These are phyloP conservation scores for Cremastobaeus sp. DNA, from an alignment of 2,888 invertebrate genomes.

Conservation along the genomic window DNA sequence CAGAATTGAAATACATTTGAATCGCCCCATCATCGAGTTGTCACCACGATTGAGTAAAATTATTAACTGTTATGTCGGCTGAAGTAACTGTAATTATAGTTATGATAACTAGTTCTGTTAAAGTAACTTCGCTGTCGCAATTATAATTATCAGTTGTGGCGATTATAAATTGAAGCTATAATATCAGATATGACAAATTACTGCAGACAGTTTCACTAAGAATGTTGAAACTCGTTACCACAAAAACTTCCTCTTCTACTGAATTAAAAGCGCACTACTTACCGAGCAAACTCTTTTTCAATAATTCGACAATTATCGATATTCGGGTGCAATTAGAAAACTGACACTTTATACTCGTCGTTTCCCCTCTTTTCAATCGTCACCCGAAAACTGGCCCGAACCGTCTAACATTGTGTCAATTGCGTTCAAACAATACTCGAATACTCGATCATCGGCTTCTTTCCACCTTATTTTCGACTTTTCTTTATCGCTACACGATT, in stretches of 20 bases:
- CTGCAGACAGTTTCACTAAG: background rate
- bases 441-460: slow-evolving; percentile 27
- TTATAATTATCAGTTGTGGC: slow-evolving; percentile 29
- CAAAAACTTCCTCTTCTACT: background rate
- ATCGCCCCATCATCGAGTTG: too few relatives aligned
- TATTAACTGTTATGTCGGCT: slow-evolving; percentile 28
- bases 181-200: slow-evolving; percentile 7
- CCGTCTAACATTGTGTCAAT: slow-evolving; percentile 26
- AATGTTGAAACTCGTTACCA: too few relatives aligned
- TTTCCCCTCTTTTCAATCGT: too few relatives aligned
- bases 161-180: slow-evolving; percentile 12
- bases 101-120: slow-evolving; percentile 40
- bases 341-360: background rate
- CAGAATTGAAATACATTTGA: too few relatives aligned
- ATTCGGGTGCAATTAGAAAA: too few relatives aligned
- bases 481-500: slow-evolving; percentile 27
- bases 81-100: slow-evolving; percentile 36
- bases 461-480: slow-evolving; percentile 29
- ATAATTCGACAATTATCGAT: too few relatives aligned
- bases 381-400: too few relatives aligned
- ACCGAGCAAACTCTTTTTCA: too few relatives aligned
- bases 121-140: slow-evolving; percentile 35
- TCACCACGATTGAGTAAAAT: slow-evolving; percentile 16
- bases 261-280: too few relatives aligned
- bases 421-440: slow-evolving; percentile 18